Base-by-base conservation (phyloP, 2,113 vertebrate genomes). In the Poeciliopsis retropinna region DNA sequence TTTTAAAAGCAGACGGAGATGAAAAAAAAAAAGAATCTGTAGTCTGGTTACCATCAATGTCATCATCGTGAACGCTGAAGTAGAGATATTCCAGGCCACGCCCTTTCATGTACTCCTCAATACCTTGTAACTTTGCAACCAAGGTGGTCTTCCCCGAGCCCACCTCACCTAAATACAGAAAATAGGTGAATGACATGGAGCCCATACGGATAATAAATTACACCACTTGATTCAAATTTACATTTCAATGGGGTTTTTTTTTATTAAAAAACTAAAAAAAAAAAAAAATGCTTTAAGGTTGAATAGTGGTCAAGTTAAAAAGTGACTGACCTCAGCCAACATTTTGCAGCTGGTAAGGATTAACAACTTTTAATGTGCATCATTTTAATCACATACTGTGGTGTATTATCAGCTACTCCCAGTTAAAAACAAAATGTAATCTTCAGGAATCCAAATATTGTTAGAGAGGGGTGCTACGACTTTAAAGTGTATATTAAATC, bases 51-150 rank as follows among this genome's bases (percentile, higher is more conserved):
- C 98, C 98, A 62, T 99, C 98, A 86, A 97, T 92, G 92, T 99
- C 98, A 86, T 99, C 98, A 68, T 99, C 98, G 15, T 99, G 97
- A 14, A 99, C 96, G 76, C 91, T 98, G 82, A 99, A 95, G 91
- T 99, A 99, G 75, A 99, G 94, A 88, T 98, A 99, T 85, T 99
- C 98, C 92, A 99, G 91, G 79, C 98, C 98, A 93, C 98, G 96
- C 84, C 98, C 98, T 93, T 98, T 99, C 95, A 98, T 98, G 87
- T 97, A 99, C 67, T 99, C 98, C 51, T 98, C 97, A 64, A 98
- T 94, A 73, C 97, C 97, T 89, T 99, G 97, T 64, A 99, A 93
- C 92, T 96, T 99, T 84, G 97, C 96, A 92, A 99, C 96, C 92
- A 99, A 91, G 80, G 97, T 98, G 80, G 98, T 99, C 93, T 99